Conservation (phyloP, 2,888 invertebrate genomes). For the Cryptus viduatorius region DNA sequence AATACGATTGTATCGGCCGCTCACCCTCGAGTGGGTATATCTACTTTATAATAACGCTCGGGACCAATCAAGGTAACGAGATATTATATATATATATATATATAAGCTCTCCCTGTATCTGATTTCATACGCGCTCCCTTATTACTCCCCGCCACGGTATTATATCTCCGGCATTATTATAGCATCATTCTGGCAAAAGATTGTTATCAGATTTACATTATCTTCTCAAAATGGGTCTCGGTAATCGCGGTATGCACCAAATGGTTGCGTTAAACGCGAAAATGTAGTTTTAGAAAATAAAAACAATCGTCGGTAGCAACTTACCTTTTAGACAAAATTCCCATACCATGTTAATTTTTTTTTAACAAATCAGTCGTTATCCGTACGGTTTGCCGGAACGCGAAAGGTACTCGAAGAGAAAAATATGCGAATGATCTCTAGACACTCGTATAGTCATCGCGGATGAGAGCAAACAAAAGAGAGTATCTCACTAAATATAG, state of each 20-base stretch:
- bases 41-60: constrained; percentile 62
- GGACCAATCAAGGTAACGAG: constrained; percentile 62
- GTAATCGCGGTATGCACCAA: constrained; percentile 65
- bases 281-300: constrained; percentile 61
- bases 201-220: constrained; percentile 73
- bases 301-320: constrained; percentile 42
- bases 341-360: not conserved
- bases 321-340: not conserved
- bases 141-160: constrained; percentile 61
- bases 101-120: constrained; percentile 56
- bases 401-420: too few relatives aligned
- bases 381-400: too few relatives aligned
- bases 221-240: constrained; percentile 60
- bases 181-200: constrained; percentile 60
- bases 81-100: constrained; percentile 22
- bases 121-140: constrained; percentile 66
- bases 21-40: constrained; percentile 42
- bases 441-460: too few relatives aligned
- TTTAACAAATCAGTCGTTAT: not conserved
- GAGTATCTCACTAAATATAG: too few relatives aligned
- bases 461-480: too few relatives aligned
- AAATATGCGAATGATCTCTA: too few relatives aligned
- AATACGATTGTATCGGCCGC: constrained; percentile 63
- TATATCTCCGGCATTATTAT: constrained; percentile 51
- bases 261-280: constrained; percentile 61